These are phyloP conservation scores for Lagria hirta DNA, from an alignment of 2,888 invertebrate genomes.

Conservation along the genomic window DNA sequence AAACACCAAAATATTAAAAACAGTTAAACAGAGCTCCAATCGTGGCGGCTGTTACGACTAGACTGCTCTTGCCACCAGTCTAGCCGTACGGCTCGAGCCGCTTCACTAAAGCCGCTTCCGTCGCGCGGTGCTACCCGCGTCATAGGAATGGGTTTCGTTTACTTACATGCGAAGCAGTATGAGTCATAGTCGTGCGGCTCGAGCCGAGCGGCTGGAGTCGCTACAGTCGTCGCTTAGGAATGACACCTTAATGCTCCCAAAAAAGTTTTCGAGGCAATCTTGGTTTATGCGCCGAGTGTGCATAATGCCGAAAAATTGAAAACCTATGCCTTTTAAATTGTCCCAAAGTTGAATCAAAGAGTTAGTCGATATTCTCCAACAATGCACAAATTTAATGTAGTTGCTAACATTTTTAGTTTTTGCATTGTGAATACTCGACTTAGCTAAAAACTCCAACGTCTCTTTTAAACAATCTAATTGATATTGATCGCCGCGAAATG, in stretches of 20 bases:
- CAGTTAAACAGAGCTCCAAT: too few relatives aligned
- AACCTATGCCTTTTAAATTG: neutral
- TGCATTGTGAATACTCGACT: neutral
- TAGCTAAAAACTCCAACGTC: neutral
- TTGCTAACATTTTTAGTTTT: neutral
- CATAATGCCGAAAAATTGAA: slow-evolving; percentile 1
- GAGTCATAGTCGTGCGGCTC: too few relatives aligned
- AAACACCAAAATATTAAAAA: too few relatives aligned
- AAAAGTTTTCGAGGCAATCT: slow-evolving; percentile 6
- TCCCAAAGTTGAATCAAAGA: slow-evolving; percentile 1
- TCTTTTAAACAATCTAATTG: neutral
- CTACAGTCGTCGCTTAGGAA: too few relatives aligned
- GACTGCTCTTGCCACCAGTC: too few relatives aligned
- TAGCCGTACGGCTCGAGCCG: too few relatives aligned
- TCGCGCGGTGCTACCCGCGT: too few relatives aligned
- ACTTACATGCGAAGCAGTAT: too few relatives aligned
- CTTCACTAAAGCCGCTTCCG: too few relatives aligned
- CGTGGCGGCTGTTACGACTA: too few relatives aligned
- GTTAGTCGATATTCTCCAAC: neutral
- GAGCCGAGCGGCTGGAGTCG: too few relatives aligned
- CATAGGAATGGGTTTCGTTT: too few relatives aligned
- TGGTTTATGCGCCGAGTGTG: slow-evolving; percentile 1
- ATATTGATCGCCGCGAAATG: neutral
- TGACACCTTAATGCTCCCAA: slow-evolving; percentile 3
- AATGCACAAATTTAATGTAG: neutral